Percentiles rank a stretch among this genome's conserved stretches.
Evolutionary conservation across 2,888 invertebrate species (phyloP).

Genomic region (Agrochola circellaris): DNA sequence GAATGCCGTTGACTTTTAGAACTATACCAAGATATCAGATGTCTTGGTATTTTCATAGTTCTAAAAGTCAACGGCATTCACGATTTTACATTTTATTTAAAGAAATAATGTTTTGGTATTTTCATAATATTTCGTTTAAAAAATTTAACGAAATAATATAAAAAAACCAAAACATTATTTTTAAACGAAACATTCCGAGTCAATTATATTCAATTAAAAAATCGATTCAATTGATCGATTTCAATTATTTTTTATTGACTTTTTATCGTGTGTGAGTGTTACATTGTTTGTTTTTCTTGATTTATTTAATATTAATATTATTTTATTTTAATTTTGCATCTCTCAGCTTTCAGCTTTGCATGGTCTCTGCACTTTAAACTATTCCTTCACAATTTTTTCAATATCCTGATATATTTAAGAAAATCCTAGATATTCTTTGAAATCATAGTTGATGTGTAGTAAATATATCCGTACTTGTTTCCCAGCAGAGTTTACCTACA

Average conservation of each 20-base stretch:
- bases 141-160: no score
- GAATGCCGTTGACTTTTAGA: background rate
- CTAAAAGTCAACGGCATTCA: no score
- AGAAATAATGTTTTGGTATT: no score
- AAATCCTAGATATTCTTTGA: background rate
- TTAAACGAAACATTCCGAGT: no score
- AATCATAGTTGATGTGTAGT: background rate
- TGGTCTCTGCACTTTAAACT: slow-evolving; percentile 9
- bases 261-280: background rate
- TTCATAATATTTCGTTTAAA: no score
- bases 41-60: no score
- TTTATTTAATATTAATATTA: background rate
- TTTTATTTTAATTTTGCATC: background rate
- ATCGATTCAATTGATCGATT: no score
- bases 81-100: no score
- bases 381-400: background rate
- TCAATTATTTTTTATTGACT: no score
- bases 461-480: background rate
- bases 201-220: no score
- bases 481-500: background rate
- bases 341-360: slow-evolving; percentile 33
- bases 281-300: background rate
- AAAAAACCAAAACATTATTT: no score
- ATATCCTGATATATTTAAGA: background rate
- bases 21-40: no score